Evolutionary conservation across 2,113 vertebrate genomes (phyloP).

Genomic region (Ancistrus triradiatus): DNA sequence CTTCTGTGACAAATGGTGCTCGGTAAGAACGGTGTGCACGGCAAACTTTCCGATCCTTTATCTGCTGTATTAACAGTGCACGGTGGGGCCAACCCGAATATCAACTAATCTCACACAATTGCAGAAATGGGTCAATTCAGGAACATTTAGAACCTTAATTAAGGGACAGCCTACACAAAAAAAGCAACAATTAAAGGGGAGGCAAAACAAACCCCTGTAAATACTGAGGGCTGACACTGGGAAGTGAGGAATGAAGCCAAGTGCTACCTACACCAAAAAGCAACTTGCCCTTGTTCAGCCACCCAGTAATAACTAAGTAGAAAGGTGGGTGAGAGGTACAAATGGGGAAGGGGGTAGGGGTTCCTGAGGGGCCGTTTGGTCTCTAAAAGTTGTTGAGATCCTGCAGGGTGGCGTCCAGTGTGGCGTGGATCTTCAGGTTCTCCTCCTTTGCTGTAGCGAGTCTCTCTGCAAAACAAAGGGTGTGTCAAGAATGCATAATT

Average conservation of each 20-base stretch:
- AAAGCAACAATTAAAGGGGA: slow-evolving; percentile 12
- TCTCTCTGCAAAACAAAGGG: slow-evolving; percentile 69
- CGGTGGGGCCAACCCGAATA: background rate
- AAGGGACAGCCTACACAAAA: background rate
- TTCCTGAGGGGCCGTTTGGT: background rate
- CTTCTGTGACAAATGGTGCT: slow-evolving; percentile 20
- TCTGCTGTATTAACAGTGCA: background rate
- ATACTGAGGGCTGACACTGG: slow-evolving; percentile 14
- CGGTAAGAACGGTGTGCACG: background rate
- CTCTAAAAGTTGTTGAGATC: slow-evolving; percentile 87
- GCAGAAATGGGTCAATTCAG: slow-evolving; percentile 32
- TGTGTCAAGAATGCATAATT: background rate
- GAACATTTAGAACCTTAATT: slow-evolving; percentile 7
- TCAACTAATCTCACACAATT: slow-evolving; percentile 21
- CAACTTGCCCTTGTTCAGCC: slow-evolving; percentile 21
- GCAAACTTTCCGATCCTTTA: background rate
- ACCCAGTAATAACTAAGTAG: slow-evolving; percentile 29
- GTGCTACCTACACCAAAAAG: slow-evolving; percentile 37
- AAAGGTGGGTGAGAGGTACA: background rate
- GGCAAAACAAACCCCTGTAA: background rate
- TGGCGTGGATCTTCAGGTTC: slow-evolving; percentile 83
- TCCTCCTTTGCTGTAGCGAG: slow-evolving; percentile 83
- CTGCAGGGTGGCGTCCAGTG: slow-evolving; percentile 86
- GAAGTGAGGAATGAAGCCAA: slow-evolving; percentile 18
- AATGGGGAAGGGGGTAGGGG: background rate